Conservation (phyloP, 2,888 invertebrate genomes). For the Pterobdella sp. region DNA sequence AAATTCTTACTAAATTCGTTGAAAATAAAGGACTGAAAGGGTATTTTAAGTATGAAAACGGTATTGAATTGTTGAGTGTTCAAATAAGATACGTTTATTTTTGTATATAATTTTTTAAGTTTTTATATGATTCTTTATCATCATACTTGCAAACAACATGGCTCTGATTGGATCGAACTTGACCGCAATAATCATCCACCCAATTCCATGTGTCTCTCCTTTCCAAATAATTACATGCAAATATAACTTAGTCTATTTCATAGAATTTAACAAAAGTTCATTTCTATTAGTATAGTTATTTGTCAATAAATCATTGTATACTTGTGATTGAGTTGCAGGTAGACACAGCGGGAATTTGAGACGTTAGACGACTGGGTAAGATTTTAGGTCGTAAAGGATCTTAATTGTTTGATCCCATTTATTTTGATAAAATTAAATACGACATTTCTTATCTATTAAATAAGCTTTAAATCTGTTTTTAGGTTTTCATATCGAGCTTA, state of each 20-base stretch:
- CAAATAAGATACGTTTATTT: neutral
- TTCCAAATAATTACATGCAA: neutral
- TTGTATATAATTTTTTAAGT: neutral
- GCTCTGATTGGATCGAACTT: neutral
- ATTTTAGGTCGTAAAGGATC: no score
- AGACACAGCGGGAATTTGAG: slow-evolving; percentile 6
- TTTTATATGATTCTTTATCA: neutral
- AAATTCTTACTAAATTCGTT: no score
- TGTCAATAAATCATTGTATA: neutral
- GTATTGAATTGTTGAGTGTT: neutral
- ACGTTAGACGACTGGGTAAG: neutral
- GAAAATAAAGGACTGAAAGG: no score
- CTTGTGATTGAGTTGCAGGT: neutral
- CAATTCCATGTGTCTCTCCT: neutral
- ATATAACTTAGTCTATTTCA: neutral
- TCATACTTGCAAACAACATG: neutral
- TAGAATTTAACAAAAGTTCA: neutral
- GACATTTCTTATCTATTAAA: no score
- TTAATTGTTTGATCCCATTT: no score
- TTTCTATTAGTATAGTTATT: neutral
- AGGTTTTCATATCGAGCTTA: no score
- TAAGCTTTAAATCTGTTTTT: no score
- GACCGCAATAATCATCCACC: neutral
- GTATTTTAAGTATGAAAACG: no score
- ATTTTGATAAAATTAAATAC: no score